Evolutionary conservation across 2,888 invertebrate genomes (phyloP).

Genomic region (Gasteruption jaculator): DNA sequence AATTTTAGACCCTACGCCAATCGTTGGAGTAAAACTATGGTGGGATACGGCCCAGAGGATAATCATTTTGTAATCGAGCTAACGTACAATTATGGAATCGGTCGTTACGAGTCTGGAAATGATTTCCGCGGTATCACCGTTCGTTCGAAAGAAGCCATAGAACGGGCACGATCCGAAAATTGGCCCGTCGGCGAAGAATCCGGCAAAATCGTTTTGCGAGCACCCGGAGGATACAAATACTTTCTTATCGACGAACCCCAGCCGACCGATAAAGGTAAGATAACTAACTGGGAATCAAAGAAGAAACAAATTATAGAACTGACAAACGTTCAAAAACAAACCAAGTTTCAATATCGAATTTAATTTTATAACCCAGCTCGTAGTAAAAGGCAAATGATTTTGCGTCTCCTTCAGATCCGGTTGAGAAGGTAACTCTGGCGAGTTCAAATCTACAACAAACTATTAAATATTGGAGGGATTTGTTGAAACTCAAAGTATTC

Average conservation of each 20-base stretch:
- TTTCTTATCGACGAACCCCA: constrained; percentile 71
- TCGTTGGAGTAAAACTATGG: constrained; percentile 99
- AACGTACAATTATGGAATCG: constrained; percentile 95
- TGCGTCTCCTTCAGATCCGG: too few species aligned
- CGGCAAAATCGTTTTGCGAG: constrained; percentile 63
- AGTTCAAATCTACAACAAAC: constrained; percentile 73
- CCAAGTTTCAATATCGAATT: constrained; percentile 2
- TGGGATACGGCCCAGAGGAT: constrained; percentile 95
- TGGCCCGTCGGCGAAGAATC: constrained; percentile 71
- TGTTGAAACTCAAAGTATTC: constrained; percentile 70
- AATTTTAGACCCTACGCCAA: constrained; percentile 91
- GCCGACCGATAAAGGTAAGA: constrained; percentile 61
- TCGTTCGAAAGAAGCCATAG: constrained; percentile 70
- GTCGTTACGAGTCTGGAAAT: constrained; percentile 83
- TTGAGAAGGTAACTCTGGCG: constrained; percentile 74
- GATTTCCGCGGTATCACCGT: constrained; percentile 87
- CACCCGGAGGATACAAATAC: constrained; percentile 92
- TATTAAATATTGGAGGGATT: constrained; percentile 77
- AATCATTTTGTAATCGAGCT: constrained; percentile 93
- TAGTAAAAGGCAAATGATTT: background rate
- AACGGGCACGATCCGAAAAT: constrained; percentile 65
- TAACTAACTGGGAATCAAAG: too few species aligned
- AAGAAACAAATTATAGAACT: too few species aligned
- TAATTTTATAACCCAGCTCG: background rate
- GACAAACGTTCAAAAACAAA: too few species aligned